Base-by-base conservation (phyloP, 2,888 invertebrate species). In the Drosophila hamatofila region DNA sequence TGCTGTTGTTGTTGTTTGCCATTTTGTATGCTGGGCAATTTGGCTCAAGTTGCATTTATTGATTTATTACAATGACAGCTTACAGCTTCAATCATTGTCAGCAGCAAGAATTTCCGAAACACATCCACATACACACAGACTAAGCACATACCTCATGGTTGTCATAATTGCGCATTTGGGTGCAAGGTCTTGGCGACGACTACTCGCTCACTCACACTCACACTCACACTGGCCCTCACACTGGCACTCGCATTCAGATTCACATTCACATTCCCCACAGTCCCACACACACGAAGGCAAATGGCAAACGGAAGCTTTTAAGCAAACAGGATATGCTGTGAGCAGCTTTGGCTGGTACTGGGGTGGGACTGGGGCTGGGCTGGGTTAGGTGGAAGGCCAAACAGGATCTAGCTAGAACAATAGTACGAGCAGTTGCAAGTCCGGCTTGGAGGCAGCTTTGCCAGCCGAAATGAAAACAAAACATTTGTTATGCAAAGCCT, bases 401-500 rank as follows among this genome's bases (percentile, higher is more conserved):
- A 62, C 61, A 74, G 79, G 68, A 66, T 71, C 54, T 39, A 52
- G 48, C 60, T 56, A 56, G 72, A 70, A 81, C 81, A 84, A 84
- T 54, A 39, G 39, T 77, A 67, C 25, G 33, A 48, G 55, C 30
- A 25, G 75, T 75, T 70, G 72, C 72, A 72, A 68, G 79, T 77
- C 77, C 77, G 69, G 61, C 61, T 27, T 55, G 58, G 14, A 42
- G 55, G 68, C 56, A 25, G 39, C 59, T 48, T 52, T 61, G 37
- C 42, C 39, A 68, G 66, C 60, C 66, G 62, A 80, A 82, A 72
- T 69, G 75, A 85, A 85, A 88, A 77, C 79, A 86, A 83, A 83
- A 79, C 79, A 84, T 84, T 84, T 88, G 72, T 75, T 84, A 88
- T 84, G 84, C 88, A 84, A 84, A 84, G 88, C 87, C 88, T 86